A percentile compares a stretch with the other conserved stretches of the same genome.
Evolutionary conservation across 2,113 vertebrate genomes (phyloP).

Genomic region (Eulemur rufifrons): DNA sequence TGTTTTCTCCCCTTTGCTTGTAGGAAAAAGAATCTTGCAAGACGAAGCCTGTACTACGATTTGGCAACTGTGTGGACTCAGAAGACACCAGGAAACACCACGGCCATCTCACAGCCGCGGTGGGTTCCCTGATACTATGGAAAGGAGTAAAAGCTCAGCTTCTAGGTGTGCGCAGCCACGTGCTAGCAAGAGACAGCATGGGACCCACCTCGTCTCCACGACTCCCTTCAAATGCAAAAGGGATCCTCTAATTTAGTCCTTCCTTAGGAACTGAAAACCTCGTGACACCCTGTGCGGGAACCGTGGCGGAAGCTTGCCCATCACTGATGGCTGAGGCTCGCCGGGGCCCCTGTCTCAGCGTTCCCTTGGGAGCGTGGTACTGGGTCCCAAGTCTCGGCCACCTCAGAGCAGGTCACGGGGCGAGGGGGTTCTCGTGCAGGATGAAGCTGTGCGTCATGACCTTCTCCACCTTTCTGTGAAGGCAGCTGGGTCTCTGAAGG

Average conservation of each 20-base stretch:
- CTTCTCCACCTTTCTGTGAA: neutral
- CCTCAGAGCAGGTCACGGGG: no score
- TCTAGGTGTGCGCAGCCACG: neutral
- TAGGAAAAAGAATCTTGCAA: conserved; percentile 30
- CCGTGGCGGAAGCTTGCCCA: conserved; percentile 7
- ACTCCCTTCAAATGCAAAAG: conserved; percentile 56
- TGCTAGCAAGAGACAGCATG: neutral
- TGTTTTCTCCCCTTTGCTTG: conserved; percentile 66
- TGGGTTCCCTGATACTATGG: neutral
- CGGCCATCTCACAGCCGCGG: neutral
- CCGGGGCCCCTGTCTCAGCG: neutral
- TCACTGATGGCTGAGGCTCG: conserved; percentile 29
- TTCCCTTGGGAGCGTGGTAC: neutral
- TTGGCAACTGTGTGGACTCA: conserved; percentile 50
- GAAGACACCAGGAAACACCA: conserved; percentile 50
- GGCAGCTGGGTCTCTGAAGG: neutral
- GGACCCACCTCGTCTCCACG: conserved; percentile 29
- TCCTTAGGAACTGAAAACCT: accelerated
- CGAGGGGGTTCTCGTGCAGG: neutral
- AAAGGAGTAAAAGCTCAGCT: conserved; percentile 11
- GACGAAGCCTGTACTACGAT: neutral
- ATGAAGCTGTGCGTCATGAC: neutral
- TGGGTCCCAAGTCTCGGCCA: neutral
- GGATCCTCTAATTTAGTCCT: neutral
- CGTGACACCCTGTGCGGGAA: neutral